These are phyloP conservation scores for Liparis tanakae DNA, from an alignment of 2,797 vertebrate genomes.

Conservation along the genomic window DNA sequence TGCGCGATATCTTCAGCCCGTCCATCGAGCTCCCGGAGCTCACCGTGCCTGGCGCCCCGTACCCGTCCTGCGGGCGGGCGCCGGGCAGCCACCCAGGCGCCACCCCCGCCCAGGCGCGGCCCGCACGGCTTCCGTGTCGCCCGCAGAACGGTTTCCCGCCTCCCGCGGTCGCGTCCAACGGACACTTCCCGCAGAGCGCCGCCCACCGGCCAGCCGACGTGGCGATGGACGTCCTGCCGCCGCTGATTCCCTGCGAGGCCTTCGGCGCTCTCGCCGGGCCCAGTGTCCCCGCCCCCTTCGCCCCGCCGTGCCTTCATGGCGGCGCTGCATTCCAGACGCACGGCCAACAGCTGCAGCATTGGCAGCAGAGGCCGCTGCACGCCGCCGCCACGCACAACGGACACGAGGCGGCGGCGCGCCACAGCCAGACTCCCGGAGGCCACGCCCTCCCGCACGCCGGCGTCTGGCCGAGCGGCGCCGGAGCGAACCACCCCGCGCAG, in stretches of 20 bases:
- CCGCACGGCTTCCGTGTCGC: constrained; percentile 20
- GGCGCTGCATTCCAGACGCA: constrained; percentile 28
- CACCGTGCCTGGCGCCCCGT: constrained; percentile 27
- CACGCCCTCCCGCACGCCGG: constrained; percentile 41
- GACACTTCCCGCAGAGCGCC: constrained; percentile 45
- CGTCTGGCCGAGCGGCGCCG: constrained; percentile 38
- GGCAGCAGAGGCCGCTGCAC: constrained; percentile 54
- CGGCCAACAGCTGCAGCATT: constrained; percentile 43
- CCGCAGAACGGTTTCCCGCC: constrained; percentile 41
- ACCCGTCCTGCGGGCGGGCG: constrained; percentile 49
- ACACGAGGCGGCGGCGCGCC: constrained; percentile 39
- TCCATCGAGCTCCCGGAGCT: constrained; percentile 64
- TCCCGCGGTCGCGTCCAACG: constrained; percentile 18
- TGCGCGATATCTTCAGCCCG: constrained; percentile 67
- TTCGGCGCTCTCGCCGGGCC: constrained; percentile 33
- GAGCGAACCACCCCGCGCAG: constrained; percentile 40
- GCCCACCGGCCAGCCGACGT: constrained; percentile 21
- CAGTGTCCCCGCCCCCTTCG: constrained; percentile 38
- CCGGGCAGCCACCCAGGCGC: constrained; percentile 17
- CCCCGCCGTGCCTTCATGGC: constrained; percentile 37
- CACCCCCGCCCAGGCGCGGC: constrained; percentile 16
- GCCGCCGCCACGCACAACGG: constrained; percentile 47
- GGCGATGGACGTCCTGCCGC: constrained; percentile 44
- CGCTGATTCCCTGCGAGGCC: constrained; percentile 59
- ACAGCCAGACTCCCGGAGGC: constrained; percentile 38